Percentiles rank a stretch among this genome's conserved stretches.
Evolutionary conservation across 2,888 invertebrate species (phyloP).

Genomic region (Morpho achilles): DNA sequence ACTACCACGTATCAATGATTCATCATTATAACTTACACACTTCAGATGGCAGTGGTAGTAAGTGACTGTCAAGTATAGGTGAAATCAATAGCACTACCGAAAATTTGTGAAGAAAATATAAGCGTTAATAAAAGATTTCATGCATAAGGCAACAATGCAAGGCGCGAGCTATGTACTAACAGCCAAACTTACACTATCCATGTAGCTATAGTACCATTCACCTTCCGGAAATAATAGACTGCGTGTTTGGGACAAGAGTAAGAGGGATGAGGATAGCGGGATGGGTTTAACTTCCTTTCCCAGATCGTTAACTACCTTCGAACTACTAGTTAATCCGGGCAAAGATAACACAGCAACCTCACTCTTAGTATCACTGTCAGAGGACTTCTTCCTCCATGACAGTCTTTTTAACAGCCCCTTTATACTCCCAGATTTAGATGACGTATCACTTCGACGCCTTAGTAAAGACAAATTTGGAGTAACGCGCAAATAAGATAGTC

Average conservation of each 20-base stretch:
- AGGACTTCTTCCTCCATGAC: slow-evolving; percentile 44
- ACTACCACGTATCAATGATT: no score
- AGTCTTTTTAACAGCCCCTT: slow-evolving; percentile 48
- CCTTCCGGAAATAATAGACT: slow-evolving; percentile 56
- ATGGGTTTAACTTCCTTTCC: slow-evolving; percentile 58
- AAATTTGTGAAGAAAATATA: no score
- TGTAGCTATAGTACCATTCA: slow-evolving; percentile 74
- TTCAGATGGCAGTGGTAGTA: no score
- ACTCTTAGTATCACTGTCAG: slow-evolving; percentile 42
- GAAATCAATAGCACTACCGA: no score
- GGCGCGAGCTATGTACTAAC: slow-evolving; percentile 44
- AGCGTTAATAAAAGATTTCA: background rate
- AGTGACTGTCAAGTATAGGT: no score
- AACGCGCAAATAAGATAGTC: slow-evolving; percentile 49
- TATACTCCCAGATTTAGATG: slow-evolving; percentile 49
- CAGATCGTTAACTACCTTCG: slow-evolving; percentile 52
- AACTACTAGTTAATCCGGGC: slow-evolving; percentile 55
- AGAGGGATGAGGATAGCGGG: slow-evolving; percentile 58
- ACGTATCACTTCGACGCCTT: slow-evolving; percentile 40
- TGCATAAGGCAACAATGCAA: slow-evolving; percentile 24
- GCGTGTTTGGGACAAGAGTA: slow-evolving; percentile 59
- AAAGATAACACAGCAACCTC: slow-evolving; percentile 62
- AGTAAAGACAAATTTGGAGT: slow-evolving; percentile 59
- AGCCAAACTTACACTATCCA: slow-evolving; percentile 71
- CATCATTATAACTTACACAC: no score